Conservation (phyloP, 2,888 invertebrate genomes). For the Prosopocoilus inquinatus region DNA sequence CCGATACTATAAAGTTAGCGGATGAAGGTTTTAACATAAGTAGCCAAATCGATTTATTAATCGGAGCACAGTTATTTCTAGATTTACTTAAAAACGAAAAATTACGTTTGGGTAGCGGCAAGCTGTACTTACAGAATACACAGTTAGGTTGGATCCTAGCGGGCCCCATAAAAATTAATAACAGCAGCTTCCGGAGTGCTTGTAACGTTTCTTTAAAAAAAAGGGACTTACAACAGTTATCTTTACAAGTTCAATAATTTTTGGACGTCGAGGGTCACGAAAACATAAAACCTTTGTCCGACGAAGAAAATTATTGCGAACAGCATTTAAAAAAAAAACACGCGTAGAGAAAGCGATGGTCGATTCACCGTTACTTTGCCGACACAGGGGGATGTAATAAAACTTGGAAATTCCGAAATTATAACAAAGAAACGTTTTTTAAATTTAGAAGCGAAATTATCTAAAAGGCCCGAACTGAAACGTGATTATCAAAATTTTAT, state of each 20-base stretch:
- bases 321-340: too few relatives aligned
- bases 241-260: too few relatives aligned
- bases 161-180: conserved; percentile 3
- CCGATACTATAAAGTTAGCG: conserved; percentile 18
- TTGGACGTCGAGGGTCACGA: too few relatives aligned
- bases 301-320: too few relatives aligned
- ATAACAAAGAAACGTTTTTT: too few relatives aligned
- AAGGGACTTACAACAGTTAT: too few relatives aligned
- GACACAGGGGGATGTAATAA: too few relatives aligned
- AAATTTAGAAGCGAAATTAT: too few relatives aligned
- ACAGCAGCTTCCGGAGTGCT: background rate
- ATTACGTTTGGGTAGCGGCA: conserved; percentile 6
- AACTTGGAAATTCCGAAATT: too few relatives aligned
- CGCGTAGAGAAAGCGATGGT: background rate
- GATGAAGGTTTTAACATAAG: conserved; percentile 23
- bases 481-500: background rate
- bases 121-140: conserved; percentile 23
- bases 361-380: background rate
- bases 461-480: background rate
- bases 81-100: conserved; percentile 15
- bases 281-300: too few relatives aligned
- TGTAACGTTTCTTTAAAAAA: background rate
- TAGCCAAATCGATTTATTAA: conserved; percentile 22
- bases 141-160: conserved; percentile 25
- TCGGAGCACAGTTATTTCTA: conserved; percentile 24